Percentiles rank a stretch among this genome's conserved stretches.
phyloP scores from a whole-genome alignment of 2,888 invertebrate species.

The Notocelia uddmanniana region DNA sequence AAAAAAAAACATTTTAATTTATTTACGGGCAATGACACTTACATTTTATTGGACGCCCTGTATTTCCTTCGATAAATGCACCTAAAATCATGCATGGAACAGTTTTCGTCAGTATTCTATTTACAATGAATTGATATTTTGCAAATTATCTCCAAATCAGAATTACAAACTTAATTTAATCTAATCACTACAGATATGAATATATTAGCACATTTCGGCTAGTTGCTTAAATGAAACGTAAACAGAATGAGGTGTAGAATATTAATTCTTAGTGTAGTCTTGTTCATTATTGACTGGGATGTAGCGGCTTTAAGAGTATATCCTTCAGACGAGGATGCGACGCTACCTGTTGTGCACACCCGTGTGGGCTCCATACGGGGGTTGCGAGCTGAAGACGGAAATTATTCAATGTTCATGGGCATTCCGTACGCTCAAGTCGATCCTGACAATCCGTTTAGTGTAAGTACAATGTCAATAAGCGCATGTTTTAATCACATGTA shows the following conservation, averaged over 20 bases:
- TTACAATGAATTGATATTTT: no score
- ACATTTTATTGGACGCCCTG: no score
- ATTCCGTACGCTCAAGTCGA: slow-evolving; percentile 54
- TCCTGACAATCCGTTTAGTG: slow-evolving; percentile 49
- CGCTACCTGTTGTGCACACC: slow-evolving; percentile 40
- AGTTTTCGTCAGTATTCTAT: no score
- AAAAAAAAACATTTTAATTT: no score
- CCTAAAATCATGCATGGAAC: no score
- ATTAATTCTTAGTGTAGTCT: slow-evolving; percentile 3
- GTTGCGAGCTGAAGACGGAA: slow-evolving; percentile 44
- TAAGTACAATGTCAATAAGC: neutral
- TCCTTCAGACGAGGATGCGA: neutral
- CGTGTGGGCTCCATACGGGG: slow-evolving; percentile 47
- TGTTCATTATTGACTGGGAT: neutral
- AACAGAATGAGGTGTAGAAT: neutral
- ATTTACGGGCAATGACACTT: no score
- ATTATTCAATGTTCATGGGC: slow-evolving; percentile 53
- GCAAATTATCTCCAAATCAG: no score
- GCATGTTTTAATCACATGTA: no score
- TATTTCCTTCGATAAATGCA: no score
- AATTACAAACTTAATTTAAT: neutral
- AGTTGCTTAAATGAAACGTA: neutral
- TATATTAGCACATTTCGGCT: neutral
- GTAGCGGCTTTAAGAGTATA: slow-evolving; percentile 5
- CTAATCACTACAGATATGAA: neutral